Percentiles rank a stretch among this genome's conserved stretches.
Evolutionary conservation across 92 coral and sea anemone species (phyloP).

Genomic region (Plumapathes pennacea): DNA sequence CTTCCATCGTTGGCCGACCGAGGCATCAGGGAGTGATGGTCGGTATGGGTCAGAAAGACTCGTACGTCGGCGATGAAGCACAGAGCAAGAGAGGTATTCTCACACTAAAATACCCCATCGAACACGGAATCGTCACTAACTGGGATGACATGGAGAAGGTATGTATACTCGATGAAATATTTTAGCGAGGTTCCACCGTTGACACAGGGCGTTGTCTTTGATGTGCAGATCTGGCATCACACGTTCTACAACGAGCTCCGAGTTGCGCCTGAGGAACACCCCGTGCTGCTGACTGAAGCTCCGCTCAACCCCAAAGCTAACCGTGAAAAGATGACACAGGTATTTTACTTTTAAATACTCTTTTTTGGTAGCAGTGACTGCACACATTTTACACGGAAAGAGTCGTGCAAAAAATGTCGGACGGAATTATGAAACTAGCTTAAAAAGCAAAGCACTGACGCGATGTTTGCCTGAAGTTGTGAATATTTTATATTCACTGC

Average conservation of each 20-base stretch:
- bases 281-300: conserved; percentile 94
- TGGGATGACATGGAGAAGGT: conserved; percentile 99
- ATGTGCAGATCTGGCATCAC: conserved; percentile 93
- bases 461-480: no score
- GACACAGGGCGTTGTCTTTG: neutral
- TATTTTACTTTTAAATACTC: no score
- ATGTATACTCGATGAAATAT: neutral
- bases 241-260: conserved; percentile 98
- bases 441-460: no score
- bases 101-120: conserved; percentile 98
- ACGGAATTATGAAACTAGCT: no score
- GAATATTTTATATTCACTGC: no score
- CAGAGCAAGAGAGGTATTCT: conserved; percentile 99
- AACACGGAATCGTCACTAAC: conserved; percentile 98
- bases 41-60: conserved; percentile 99
- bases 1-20: conserved; percentile 99
- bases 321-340: conserved; percentile 99
- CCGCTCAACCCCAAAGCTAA: conserved; percentile 98
- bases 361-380: no score
- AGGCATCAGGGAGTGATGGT: conserved; percentile 99
- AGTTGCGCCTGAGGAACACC: conserved; percentile 98
- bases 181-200: neutral
- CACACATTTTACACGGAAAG: no score
- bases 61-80: conserved; percentile 99
- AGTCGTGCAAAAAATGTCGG: no score